Percentiles rank a stretch among this genome's conserved stretches.
Conservation (phyloP, 2,888 invertebrate genomes). For the Diarsia dahlii region DNA sequence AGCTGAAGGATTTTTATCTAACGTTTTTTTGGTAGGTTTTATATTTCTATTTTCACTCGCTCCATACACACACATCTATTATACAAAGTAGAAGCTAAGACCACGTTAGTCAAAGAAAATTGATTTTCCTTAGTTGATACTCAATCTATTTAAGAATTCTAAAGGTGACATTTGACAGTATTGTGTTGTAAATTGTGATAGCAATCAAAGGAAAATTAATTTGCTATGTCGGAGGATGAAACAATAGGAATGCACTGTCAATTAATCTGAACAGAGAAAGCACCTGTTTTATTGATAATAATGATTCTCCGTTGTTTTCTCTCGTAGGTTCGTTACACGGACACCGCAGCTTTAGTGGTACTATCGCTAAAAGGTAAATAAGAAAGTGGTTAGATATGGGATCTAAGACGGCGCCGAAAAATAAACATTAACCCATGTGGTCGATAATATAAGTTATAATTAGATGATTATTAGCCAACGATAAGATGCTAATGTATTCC, state of each 20-base stretch:
- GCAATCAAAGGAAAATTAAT: constrained; percentile 34
- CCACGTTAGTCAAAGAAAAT: neutral
- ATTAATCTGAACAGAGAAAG: constrained; percentile 30
- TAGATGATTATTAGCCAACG: constrained; percentile 69
- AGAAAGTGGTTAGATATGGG: constrained; percentile 26
- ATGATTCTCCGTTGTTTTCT: constrained; percentile 37
- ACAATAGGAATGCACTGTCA: constrained; percentile 43
- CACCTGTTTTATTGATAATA: constrained; percentile 34
- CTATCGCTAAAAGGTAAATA: constrained; percentile 28
- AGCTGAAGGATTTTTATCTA: neutral
- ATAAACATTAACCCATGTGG: constrained; percentile 45
- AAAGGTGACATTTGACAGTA: constrained; percentile 9
- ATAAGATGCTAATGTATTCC: constrained; percentile 69
- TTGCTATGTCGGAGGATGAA: constrained; percentile 9
- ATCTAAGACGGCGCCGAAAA: constrained; percentile 27
- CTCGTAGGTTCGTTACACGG: constrained; percentile 12
- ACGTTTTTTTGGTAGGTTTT: neutral
- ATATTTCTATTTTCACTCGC: neutral
- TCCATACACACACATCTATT: neutral
- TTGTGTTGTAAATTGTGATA: constrained; percentile 10
- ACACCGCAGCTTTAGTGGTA: neutral
- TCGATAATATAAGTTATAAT: constrained; percentile 67
- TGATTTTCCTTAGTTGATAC: neutral
- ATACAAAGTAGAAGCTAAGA: neutral
- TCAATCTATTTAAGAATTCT: neutral